A percentile compares a stretch with the other conserved stretches of the same genome.
These are phyloP conservation scores for Hyppa rectilinea DNA, from an alignment of 2,888 invertebrate genomes.

Conservation along the genomic window DNA sequence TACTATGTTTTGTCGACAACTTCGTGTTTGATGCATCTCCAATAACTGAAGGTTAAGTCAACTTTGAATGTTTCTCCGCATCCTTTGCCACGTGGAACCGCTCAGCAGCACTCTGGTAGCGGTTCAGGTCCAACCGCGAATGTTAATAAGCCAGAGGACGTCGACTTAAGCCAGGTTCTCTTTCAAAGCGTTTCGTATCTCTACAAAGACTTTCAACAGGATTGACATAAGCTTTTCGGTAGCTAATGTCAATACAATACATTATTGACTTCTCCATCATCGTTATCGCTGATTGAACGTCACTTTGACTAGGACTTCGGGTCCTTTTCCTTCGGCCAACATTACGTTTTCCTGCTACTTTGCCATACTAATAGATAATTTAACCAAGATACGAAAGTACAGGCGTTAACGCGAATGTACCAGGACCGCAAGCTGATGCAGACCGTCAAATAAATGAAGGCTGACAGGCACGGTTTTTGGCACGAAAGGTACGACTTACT, in stretches of 20 bases:
- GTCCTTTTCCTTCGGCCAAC: neutral
- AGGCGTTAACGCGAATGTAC: neutral
- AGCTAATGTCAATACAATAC: no score
- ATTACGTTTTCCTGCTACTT: neutral
- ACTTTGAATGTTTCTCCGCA: neutral
- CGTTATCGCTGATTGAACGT: no score
- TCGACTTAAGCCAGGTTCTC: no score
- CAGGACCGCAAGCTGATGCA: neutral
- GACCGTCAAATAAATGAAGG: neutral
- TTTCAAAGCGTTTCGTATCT: neutral
- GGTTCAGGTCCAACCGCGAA: neutral
- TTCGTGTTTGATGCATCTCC: neutral
- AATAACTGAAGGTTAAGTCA: neutral
- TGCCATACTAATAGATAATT: neutral
- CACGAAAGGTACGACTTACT: neutral
- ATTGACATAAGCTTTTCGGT: no score
- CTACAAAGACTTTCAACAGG: neutral
- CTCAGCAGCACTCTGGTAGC: neutral
- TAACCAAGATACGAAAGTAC: neutral
- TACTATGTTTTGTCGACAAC: no score
- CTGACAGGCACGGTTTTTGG: neutral
- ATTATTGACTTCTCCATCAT: no score
- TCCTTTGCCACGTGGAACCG: neutral
- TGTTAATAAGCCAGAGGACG: no score
- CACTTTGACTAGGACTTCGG: no score